Base-by-base conservation (phyloP, 2,113 vertebrate species). In the Pica pica region DNA sequence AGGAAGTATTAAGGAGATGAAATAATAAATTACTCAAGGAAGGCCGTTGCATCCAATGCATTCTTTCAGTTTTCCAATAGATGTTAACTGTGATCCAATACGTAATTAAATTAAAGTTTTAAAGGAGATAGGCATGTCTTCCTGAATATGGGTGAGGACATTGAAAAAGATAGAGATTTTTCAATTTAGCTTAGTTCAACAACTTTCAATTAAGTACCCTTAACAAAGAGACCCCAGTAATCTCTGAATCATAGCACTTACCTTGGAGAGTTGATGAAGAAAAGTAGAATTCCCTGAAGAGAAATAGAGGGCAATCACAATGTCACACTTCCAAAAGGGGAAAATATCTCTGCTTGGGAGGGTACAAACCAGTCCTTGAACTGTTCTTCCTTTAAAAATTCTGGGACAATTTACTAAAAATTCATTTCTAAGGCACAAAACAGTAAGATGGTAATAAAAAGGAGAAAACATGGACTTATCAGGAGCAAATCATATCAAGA, bases 181-280 rank as follows among this genome's bases (percentile, higher is more conserved):
- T 94, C 31, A 53, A 23, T 80, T 94, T 90, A 80, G 63, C 20
- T 88, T 80, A 91, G 50, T 80, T 47, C 9, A 6, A 74, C 53
- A 55, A 70, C 70, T 91, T 94, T 94, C 83, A 74, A 77, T 94
- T 73, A 90, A 88, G 63, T 83, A 53, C 44, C 61, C 24, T 86
- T 90, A 68, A 78, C n/a, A 90, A 89, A 83, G 41, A 2, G 0
- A 65, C 46, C 12, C 22, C 16, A 4, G 28, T 87, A 94, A 91
- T 89, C 86, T 94, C 63, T 92, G 83, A 95, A 91, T 92, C 68
- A 74, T 42, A 57, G 50, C 31, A 49, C 80, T 89, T 90, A 49
- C 44, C 44, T 84, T 49, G 50, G 63, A 73, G 63, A 86, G 28
- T 0, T 69, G 50, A 56, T 70, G 46, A 82, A 91, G 87, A 44